Evolutionary conservation across 2,888 invertebrate genomes (phyloP).

Genomic region (Drosophila rubida): DNA sequence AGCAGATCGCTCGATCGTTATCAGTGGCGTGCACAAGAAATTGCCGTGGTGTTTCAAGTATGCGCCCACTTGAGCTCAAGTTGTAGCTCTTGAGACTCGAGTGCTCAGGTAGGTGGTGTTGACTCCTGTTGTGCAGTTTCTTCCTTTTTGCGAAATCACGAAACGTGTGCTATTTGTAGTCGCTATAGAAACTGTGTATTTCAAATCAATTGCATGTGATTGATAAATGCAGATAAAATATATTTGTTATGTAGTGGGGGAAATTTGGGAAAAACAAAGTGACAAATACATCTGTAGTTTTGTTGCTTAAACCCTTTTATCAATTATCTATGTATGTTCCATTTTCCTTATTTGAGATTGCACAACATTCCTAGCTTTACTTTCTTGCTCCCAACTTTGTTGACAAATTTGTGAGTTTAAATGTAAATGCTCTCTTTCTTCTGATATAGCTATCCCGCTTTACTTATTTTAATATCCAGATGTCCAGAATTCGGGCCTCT

Average conservation of each 20-base stretch:
- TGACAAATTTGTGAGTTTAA: too few relatives aligned
- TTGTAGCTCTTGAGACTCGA: constrained; percentile 70
- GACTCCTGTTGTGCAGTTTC: constrained; percentile 41
- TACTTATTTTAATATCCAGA: constrained; percentile 10
- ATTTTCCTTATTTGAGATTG: too few relatives aligned
- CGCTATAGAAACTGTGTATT: background rate
- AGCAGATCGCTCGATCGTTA: constrained; percentile 61
- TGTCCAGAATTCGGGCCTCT: constrained; percentile 21
- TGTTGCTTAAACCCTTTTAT: background rate
- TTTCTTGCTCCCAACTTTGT: too few relatives aligned
- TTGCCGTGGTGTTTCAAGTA: constrained; percentile 62
- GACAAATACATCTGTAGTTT: background rate
- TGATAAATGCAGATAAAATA: background rate
- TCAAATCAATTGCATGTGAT: background rate
- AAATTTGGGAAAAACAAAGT: background rate
- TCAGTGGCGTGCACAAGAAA: constrained; percentile 50
- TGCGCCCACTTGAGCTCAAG: constrained; percentile 78
- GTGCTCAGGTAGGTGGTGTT: constrained; percentile 67
- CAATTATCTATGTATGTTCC: too few relatives aligned
- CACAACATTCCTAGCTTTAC: too few relatives aligned
- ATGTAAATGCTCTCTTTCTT: background rate
- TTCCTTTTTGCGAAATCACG: constrained; percentile 52
- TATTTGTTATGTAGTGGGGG: background rate
- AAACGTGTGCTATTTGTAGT: constrained; percentile 12
- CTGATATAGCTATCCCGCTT: background rate